Evolutionary conservation across 1,140 invertebrate species (phyloP).

Genomic region (Thaumetopoea pityocampa): DNA sequence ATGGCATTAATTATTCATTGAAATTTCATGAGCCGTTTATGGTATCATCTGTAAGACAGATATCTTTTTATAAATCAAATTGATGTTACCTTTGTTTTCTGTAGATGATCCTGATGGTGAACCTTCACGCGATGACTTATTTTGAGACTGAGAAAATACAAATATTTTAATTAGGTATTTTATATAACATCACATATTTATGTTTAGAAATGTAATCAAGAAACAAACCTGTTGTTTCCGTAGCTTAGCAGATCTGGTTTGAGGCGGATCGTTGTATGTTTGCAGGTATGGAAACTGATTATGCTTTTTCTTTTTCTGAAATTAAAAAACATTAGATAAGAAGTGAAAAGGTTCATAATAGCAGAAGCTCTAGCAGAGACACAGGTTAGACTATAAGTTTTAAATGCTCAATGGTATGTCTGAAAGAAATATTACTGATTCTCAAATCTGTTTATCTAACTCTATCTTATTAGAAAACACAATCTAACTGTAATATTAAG

Average conservation of each 20-base stretch:
- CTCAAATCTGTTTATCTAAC: too few relatives aligned
- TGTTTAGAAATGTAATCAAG: constrained; percentile 3
- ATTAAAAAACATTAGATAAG: too few relatives aligned
- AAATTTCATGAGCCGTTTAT: too few relatives aligned
- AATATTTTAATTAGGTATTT: too few relatives aligned
- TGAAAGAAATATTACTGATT: too few relatives aligned
- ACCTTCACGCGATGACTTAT: constrained; percentile 57
- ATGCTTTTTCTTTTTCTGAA: constrained; percentile 71
- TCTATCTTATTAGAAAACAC: too few relatives aligned
- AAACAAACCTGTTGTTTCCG: constrained; percentile 53
- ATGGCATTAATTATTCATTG: too few relatives aligned
- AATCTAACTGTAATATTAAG: too few relatives aligned
- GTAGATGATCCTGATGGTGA: constrained; percentile 61
- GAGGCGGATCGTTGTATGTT: constrained; percentile 62
- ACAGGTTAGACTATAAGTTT: too few relatives aligned
- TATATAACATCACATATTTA: constrained; percentile 1
- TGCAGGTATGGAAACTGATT: constrained; percentile 71
- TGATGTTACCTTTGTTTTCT: constrained; percentile 49
- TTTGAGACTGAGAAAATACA: constrained; percentile 46
- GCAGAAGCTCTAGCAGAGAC: not conserved
- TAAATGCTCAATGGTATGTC: too few relatives aligned
- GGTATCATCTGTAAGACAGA: too few relatives aligned
- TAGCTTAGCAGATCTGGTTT: constrained; percentile 66
- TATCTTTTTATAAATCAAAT: not conserved
- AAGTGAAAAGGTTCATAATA: not conserved